Evolutionary conservation across 92 coral and sea anemone species (phyloP), one percentile per base, ranked within the genome.

Genomic region (Desmophyllum pertusum): DNA sequence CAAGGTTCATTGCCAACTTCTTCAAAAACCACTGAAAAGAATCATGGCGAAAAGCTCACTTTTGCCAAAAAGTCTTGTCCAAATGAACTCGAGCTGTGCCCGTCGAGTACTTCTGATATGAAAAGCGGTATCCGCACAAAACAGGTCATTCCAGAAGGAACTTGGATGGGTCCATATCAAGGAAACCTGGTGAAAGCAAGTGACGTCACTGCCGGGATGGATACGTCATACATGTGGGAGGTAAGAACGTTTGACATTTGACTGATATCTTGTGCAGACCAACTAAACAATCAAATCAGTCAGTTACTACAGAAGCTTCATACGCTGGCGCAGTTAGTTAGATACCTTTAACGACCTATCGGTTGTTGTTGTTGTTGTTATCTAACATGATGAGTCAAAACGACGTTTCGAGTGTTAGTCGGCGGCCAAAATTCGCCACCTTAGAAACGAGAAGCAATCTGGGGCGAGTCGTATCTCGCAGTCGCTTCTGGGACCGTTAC

Each of bases 101-200:
- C 94, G 9, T 97, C 99, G 2, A 92, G 93, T 31, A 95, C 94
- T n/a, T n/a, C n/a, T 21, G 91, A 95, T 9, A 88, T 84, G 65
- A 84, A 63, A 4, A 85, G 86, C 63, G 99, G 99, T 5, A 93
- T 97, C 33, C 95, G 95, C 84, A 98, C 99, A 55, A 97, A 92
- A 86, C 94, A 92, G 86, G 81, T 85, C 43, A 94, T 97, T 71
- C 99, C 99, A 3, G 89, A 88, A 19, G 99, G 99, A 27, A 97
- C 99, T 15, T 97, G 99, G 99, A 94, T 97, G 70, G 99, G 99
- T 3, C 99, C 99, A 51, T 97, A 97, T 84, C 98, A 97, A 81
- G 99, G 99, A 38, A 91, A 86, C 41, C 78, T 94, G 70, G 90
- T 92, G 31, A 81, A 84, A 45, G 90, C 94, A 29, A 88, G 89